Evolutionary conservation across 2,888 invertebrate species (phyloP), one percentile per base, ranked within the genome.

Genomic region (Gordius sp.): DNA sequence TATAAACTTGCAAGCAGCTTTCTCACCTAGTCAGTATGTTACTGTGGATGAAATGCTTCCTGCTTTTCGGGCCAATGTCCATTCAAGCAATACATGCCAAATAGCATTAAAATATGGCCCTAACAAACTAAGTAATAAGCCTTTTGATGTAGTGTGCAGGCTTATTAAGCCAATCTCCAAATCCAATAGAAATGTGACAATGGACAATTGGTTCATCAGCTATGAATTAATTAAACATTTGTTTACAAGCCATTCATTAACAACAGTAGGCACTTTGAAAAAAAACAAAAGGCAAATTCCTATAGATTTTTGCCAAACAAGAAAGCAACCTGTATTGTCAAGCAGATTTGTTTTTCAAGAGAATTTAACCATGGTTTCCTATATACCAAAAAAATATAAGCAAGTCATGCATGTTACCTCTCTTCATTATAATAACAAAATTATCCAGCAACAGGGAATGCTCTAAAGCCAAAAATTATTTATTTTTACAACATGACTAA

Each of bases 301-400:
- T n/a, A n/a, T n/a, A 8, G 4, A 16, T 20, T 23, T 16, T 23
- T 47, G 8, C 20, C 8, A 8, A 20, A 47, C 8, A 23, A 23
- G 20, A 16, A 47, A 20, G 8, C 8, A 20, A 47, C 13, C 8
- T 47, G 20, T 47, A 47, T 16, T 8, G 4, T 20, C 8, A 47
- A 47, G 47, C 20, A 16, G 8, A 23, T 47, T 47, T 47, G 18
- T 47, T 16, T 47, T 47, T 47, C 8, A 8, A 39, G n/a, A 47
- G 20, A 23, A 47, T 47, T 16, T 20, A 23, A 47, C 47, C 20
- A 8, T 47, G 23, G 24, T 47, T 47, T 47, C 47, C 8, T 47
- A 23, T 8, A 47, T 47, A 16, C 47, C 47, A 16, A 47, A 47
- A 47, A 47, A 23, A 20, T 20, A 47, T 47, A 47, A 47, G n/a